phyloP scores from a whole-genome alignment of 1,140 invertebrate species.

The Brachystomella parvula region DNA sequence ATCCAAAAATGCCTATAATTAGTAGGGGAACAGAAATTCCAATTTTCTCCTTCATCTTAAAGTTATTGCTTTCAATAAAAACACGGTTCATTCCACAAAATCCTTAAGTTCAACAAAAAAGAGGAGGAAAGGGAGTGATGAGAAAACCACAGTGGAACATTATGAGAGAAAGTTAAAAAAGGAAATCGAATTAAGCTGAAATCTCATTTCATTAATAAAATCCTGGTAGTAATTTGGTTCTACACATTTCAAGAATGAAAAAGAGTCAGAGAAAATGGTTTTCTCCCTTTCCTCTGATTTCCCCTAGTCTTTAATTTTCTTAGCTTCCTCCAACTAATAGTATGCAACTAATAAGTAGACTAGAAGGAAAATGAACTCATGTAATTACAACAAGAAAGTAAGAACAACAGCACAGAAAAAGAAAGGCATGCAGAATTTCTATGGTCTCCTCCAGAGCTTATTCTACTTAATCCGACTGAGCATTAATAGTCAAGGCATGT shows the following conservation, averaged over 20 bases:
- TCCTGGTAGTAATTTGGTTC: neutral
- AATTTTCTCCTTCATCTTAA: neutral
- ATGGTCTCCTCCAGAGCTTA: neutral
- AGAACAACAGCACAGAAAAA: neutral
- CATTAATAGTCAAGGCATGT: neutral
- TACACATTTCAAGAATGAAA: neutral
- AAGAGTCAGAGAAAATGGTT: neutral
- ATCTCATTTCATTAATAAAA: constrained; percentile 6
- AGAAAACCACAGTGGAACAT: neutral
- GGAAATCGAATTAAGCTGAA: constrained; percentile 3
- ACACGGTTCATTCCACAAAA: neutral
- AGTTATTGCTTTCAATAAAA: neutral
- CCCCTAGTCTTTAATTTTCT: constrained; percentile 2
- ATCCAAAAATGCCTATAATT: neutral
- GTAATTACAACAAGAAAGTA: too few species aligned
- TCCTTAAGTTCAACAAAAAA: neutral
- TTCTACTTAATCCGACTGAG: neutral
- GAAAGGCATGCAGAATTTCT: neutral
- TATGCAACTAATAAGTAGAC: too few species aligned
- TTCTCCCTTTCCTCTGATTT: neutral
- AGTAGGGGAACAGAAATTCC: neutral
- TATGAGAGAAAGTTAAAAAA: neutral
- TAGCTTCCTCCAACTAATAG: too few species aligned
- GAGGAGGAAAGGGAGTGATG: neutral
- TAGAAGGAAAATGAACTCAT: too few species aligned